Base-by-base conservation (phyloP, 2,888 invertebrate species). In the Stenodera caucasica region DNA sequence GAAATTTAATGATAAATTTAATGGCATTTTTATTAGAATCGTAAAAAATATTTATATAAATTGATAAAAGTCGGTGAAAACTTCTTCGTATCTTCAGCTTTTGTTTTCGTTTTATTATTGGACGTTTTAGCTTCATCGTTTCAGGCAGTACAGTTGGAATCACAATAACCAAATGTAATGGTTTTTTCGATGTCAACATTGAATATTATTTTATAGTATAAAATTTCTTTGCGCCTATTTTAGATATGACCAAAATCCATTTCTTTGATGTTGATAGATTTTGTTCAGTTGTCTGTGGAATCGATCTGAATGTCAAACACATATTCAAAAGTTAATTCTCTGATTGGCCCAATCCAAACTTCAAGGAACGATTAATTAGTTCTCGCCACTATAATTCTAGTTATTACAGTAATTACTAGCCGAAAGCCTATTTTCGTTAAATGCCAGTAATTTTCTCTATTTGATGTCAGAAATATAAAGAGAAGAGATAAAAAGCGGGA, bases 281-380 rank as follows among this genome's bases (percentile, higher is more conserved):
- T 23, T 6, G 5, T 45, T 23, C 23, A 23, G 4, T 6, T 21
- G 12, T 45, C 23, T 8, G 40, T 26, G 8, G 18, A 30, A 53
- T 53, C 53, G 26, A 18, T 21, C 5, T 18, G 18, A 32, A n/a
- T 15, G 18, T 18, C 53, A 35, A 53, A 53, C 11, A 35, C 30
- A 30, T 18, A n/a, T 35, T 9, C 18, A 2, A 29, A 32, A 32
- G 53, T 21, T 33, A 33, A 53, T 33, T 53, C 53, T n/a, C 23
- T 33, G 33, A 53, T 53, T 53, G 53, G 18, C 18, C n/a, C 23
- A 35, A 33, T 32, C 33, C 14, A 18, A 53, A 53, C 53, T 53
- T 53, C 33, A 6, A 53, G 18, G 8, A 23, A n/a, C 18, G 26
- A 53, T 53, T 53, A 53, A 53, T 53, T 53, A 53, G 53, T 53